Percentiles rank a stretch among this genome's conserved stretches.
Conservation (phyloP, 1,140 invertebrate genomes). For the Drosophila jambulina region DNA sequence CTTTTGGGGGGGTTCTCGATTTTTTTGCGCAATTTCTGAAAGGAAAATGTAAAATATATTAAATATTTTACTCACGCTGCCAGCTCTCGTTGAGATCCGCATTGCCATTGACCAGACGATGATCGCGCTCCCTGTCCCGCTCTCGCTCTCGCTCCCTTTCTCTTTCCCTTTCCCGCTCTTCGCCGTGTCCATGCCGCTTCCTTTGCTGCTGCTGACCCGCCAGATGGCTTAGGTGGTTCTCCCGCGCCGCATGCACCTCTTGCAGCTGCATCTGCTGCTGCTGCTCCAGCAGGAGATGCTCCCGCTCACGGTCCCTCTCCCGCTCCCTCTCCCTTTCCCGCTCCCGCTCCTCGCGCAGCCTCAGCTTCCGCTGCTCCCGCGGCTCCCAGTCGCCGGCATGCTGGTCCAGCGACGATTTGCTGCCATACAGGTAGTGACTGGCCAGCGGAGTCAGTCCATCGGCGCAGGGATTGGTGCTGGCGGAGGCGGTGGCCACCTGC, state of each 20-base stretch:
- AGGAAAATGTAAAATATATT: too few relatives aligned
- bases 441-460: conserved; percentile 75
- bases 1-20: neutral
- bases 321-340: conserved; percentile 52
- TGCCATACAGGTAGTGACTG: conserved; percentile 79
- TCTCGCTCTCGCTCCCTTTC: conserved; percentile 2
- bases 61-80: conserved; percentile 84
- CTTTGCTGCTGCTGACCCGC: conserved; percentile 43
- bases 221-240: conserved; percentile 55
- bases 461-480: conserved; percentile 68
- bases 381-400: conserved; percentile 60
- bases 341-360: conserved; percentile 68
- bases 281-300: conserved; percentile 63
- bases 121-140: conserved; percentile 52
- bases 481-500: conserved; percentile 10
- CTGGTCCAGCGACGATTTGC: conserved; percentile 73
- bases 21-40: neutral
- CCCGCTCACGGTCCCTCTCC: conserved; percentile 52
- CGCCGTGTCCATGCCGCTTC: conserved; percentile 49
- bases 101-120: conserved; percentile 59
- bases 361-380: conserved; percentile 68
- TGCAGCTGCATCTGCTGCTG: conserved; percentile 63
- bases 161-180: conserved; percentile 28
- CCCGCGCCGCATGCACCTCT: conserved; percentile 49
- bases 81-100: conserved; percentile 88